A percentile compares a stretch with the other conserved stretches of the same genome.
phyloP scores from a whole-genome alignment of 2,113 vertebrate genomes.

The Martes martes region DNA sequence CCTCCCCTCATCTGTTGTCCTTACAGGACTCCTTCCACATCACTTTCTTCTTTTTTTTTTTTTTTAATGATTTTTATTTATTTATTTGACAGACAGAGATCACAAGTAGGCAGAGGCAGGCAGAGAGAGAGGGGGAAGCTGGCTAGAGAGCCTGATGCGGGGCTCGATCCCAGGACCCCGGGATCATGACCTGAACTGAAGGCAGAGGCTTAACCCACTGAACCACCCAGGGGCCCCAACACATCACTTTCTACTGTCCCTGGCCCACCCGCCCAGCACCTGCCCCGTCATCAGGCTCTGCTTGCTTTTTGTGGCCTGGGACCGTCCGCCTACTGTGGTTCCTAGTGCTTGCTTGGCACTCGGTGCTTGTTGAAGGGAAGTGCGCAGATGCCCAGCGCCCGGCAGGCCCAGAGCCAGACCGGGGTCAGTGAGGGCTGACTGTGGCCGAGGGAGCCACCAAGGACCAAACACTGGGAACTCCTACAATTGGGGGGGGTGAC shows the following conservation, averaged over 20 bases:
- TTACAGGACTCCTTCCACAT: fast-evolving
- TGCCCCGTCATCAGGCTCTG: not conserved
- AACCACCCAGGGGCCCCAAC: too few species aligned
- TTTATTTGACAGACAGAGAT: too few species aligned
- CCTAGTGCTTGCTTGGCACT: fast-evolving
- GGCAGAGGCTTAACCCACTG: too few species aligned
- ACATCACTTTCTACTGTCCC: not conserved
- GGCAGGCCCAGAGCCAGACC: not conserved
- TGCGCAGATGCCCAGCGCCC: not conserved
- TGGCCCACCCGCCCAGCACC: not conserved
- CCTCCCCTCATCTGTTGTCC: not conserved
- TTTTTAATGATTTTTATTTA: too few species aligned
- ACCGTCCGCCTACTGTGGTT: not conserved
- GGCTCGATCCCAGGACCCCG: too few species aligned
- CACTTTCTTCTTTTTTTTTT: not conserved
- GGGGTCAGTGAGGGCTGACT: not conserved
- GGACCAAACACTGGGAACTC: not conserved
- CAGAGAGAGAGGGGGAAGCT: too few species aligned
- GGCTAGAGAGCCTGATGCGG: too few species aligned
- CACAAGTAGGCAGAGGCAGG: too few species aligned
- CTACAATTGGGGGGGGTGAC: not conserved
- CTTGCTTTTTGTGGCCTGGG: fast-evolving
- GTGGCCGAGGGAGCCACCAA: not conserved
- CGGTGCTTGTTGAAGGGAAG: fast-evolving
- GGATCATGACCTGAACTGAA: too few species aligned